These are phyloP conservation scores for Autographa pulchrina DNA, from an alignment of 2,888 invertebrate genomes.

Conservation along the genomic window DNA sequence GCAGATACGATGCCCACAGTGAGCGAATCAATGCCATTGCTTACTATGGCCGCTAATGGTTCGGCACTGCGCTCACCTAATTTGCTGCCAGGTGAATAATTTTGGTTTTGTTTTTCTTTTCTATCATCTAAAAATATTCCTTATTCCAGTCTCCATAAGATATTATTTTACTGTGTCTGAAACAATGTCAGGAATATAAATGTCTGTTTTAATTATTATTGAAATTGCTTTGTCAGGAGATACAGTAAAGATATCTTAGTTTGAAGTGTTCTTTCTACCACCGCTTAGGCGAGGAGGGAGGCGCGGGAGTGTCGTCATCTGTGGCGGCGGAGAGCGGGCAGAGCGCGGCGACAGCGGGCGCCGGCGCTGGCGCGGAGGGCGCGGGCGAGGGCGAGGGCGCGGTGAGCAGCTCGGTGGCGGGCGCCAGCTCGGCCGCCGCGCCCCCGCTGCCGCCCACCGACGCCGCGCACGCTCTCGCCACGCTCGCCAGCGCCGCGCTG, in stretches of 20 bases:
- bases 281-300: slow-evolving; percentile 71
- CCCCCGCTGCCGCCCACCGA: slow-evolving; percentile 84
- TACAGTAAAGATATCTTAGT: neutral
- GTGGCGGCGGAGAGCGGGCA: slow-evolving; percentile 67
- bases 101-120: neutral
- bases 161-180: too few species aligned
- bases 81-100: slow-evolving; percentile 72
- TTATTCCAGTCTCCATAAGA: too few species aligned
- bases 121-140: too few species aligned
- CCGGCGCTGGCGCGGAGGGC: slow-evolving; percentile 48
- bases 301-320: slow-evolving; percentile 80
- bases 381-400: slow-evolving; percentile 71
- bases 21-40: slow-evolving; percentile 83
- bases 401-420: slow-evolving; percentile 74
- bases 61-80: slow-evolving; percentile 80
- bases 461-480: slow-evolving; percentile 92
- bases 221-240: too few species aligned
- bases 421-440: slow-evolving; percentile 71
- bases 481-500: slow-evolving; percentile 93
- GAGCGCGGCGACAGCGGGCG: slow-evolving; percentile 62
- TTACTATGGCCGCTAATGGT: slow-evolving; percentile 81
- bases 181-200: too few species aligned
- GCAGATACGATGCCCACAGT: slow-evolving; percentile 83
- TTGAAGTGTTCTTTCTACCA: neutral
- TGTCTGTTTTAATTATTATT: too few species aligned